Percentiles rank a stretch among this genome's conserved stretches.
Conservation (phyloP, 2,113 vertebrate genomes). For the Sula dactylatra region DNA sequence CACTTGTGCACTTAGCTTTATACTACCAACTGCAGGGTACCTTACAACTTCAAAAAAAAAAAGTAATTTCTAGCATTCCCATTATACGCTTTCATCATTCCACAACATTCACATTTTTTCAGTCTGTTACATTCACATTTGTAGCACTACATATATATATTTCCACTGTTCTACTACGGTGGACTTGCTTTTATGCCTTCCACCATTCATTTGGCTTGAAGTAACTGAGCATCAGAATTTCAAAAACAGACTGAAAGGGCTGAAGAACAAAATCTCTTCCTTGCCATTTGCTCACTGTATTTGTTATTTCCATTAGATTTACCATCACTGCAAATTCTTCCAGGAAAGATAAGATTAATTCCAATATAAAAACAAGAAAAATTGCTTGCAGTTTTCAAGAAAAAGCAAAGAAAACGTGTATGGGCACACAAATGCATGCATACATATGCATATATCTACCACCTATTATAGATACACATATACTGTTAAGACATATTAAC, state of each 20-base stretch:
- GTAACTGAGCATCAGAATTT: background rate
- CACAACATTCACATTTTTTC: background rate
- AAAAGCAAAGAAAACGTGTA: background rate
- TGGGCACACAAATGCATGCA: background rate
- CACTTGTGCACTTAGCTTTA: background rate
- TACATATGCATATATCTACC: background rate
- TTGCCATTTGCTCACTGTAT: background rate
- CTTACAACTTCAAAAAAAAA: background rate
- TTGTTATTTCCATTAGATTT: background rate
- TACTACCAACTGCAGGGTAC: background rate
- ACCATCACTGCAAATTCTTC: background rate
- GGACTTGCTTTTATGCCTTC: background rate
- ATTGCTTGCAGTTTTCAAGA: background rate
- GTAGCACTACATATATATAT: background rate
- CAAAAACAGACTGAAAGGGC: background rate
- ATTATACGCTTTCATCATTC: background rate
- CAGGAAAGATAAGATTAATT: background rate
- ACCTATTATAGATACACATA: background rate
- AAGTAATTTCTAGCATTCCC: background rate
- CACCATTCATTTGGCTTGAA: background rate
- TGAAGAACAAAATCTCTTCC: background rate
- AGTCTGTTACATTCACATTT: background rate
- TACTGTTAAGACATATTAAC: background rate
- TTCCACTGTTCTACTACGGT: background rate
- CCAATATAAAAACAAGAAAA: background rate